These are phyloP conservation scores for Agonopterix heracliana DNA, from an alignment of 2,888 invertebrate genomes.

Conservation along the genomic window DNA sequence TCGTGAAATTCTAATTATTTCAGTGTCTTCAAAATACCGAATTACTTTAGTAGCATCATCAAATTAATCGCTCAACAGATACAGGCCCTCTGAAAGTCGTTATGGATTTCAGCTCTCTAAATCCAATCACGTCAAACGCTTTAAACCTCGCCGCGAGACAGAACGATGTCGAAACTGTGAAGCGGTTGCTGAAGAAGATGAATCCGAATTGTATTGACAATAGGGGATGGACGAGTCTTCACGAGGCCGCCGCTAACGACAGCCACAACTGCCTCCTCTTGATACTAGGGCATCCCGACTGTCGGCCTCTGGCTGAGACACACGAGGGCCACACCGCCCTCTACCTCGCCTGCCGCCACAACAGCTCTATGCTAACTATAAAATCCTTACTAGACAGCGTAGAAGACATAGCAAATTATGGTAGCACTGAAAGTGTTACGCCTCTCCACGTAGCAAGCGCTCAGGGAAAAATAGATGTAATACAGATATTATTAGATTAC, in stretches of 20 bases:
- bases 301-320: conserved; percentile 52
- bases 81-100: not conserved
- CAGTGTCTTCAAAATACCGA: too few relatives aligned
- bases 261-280: conserved; percentile 50
- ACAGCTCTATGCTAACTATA: conserved; percentile 47
- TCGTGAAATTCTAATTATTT: too few relatives aligned
- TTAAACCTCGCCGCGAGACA: conserved; percentile 62
- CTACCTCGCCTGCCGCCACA: conserved; percentile 57
- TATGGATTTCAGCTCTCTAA: conserved; percentile 73
- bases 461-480: conserved; percentile 53
- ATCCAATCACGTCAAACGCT: conserved; percentile 63
- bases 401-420: conserved; percentile 57
- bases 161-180: conserved; percentile 49
- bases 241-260: conserved; percentile 66
- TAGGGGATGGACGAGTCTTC: conserved; percentile 72
- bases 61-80: too few relatives aligned
- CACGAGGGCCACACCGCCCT: conserved; percentile 69
- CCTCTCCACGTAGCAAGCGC: conserved; percentile 59
- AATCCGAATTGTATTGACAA: conserved; percentile 69
- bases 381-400: conserved; percentile 47
- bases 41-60: too few relatives aligned
- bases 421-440: conserved; percentile 63
- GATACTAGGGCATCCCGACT: conserved; percentile 48
- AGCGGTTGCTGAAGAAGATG: conserved; percentile 50
- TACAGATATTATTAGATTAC: conserved; percentile 53